A percentile compares a stretch with the other conserved stretches of the same genome.
phyloP scores from a whole-genome alignment of 2,888 invertebrate genomes.

The Anoncus sp. region DNA sequence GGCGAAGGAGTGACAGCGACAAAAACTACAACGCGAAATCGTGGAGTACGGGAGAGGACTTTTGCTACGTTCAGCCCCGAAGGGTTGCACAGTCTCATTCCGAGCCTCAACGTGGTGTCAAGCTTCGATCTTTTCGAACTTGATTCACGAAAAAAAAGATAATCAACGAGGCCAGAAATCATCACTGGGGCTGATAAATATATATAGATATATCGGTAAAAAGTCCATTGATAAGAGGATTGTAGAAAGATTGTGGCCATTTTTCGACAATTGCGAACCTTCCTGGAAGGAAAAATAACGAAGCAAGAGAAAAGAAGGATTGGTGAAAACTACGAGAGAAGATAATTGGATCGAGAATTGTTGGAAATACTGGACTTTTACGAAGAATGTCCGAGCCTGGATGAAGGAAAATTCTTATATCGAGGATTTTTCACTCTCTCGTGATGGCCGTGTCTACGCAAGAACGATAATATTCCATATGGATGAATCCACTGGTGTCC shows the following conservation, averaged over 20 bases:
- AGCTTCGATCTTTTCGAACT: neutral
- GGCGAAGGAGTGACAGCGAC: conserved; percentile 25
- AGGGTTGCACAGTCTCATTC: conserved; percentile 52
- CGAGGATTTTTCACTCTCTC: conserved; percentile 1
- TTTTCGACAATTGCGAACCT: no score
- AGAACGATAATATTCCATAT: conserved; percentile 34
- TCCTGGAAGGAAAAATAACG: no score
- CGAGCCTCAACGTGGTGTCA: conserved; percentile 37
- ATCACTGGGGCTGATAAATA: no score
- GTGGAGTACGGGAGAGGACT: conserved; percentile 13
- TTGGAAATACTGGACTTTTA: no score
- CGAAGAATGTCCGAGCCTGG: conserved; percentile 52
- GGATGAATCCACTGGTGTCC: conserved; percentile 29
- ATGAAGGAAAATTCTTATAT: conserved; percentile 36
- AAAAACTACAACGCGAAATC: conserved; percentile 14
- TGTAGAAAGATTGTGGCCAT: no score
- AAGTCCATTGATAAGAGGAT: neutral
- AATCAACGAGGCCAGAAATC: no score
- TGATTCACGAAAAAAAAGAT: conserved; percentile 1
- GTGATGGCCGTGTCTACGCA: conserved; percentile 45
- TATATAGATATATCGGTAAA: neutral
- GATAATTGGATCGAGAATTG: no score
- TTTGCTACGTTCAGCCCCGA: conserved; percentile 27
- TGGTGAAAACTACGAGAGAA: neutral
- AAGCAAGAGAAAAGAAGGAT: no score